These are phyloP conservation scores for Exocentrus adspersus DNA, from an alignment of 2,888 invertebrate species.

Conservation along the genomic window DNA sequence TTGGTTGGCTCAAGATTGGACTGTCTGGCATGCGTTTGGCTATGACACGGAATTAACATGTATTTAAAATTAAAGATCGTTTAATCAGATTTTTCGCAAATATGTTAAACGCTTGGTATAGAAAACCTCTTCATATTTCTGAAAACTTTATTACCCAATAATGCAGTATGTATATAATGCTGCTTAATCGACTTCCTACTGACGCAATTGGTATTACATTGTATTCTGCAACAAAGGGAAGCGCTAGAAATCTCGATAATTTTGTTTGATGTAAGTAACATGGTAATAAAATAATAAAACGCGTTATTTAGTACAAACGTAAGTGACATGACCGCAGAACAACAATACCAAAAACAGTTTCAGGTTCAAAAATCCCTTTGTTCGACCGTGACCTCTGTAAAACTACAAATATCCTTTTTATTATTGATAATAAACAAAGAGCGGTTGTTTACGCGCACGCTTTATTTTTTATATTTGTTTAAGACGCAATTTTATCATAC, in stretches of 20 bases:
- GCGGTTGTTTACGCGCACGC: constrained; percentile 18
- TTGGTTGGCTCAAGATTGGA: no score
- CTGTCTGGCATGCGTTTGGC: no score
- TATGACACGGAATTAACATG: no score
- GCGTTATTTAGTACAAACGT: no score
- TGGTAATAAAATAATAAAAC: no score
- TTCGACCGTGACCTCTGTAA: neutral
- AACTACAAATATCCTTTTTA: constrained; percentile 1
- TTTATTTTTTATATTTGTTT: constrained; percentile 24
- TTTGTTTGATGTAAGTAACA: neutral
- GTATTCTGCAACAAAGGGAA: neutral
- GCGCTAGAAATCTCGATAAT: neutral
- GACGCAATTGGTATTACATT: neutral
- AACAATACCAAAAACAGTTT: neutral
- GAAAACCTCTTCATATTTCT: neutral
- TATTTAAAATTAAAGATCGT: no score
- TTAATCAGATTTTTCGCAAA: no score
- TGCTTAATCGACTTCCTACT: neutral
- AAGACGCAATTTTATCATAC: constrained; percentile 22
- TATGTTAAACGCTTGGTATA: no score
- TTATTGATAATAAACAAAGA: constrained; percentile 16
- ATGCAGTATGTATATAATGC: neutral
- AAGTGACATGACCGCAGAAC: no score
- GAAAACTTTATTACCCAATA: neutral
- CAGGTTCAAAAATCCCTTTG: neutral